Evolutionary conservation across 2,797 vertebrate genomes (phyloP), one percentile per base, ranked within the genome.

Genomic region (Pipistrellus pygmaeus): DNA sequence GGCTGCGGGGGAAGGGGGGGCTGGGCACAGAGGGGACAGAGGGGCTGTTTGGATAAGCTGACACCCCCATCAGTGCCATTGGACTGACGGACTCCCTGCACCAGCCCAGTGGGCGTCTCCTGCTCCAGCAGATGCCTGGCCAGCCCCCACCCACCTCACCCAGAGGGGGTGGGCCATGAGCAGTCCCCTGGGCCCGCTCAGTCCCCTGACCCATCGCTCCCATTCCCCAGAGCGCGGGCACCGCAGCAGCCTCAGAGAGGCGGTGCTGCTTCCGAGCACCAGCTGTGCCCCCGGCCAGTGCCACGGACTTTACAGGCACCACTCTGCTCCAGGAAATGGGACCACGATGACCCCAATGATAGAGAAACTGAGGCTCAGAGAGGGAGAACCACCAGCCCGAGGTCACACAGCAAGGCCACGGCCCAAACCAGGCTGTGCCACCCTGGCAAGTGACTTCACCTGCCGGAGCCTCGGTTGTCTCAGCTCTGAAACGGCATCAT

Each of bases 331-430:
- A 1, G 44, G 12, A 27, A 32, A 12, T 32, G 23, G 32, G 64
- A 35, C 46, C 3, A 6, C 5, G 46, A 25, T 30, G 14, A 41
- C 18, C 41, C 82, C 41, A 57, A 21, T 60, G n/a, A 85, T 35
- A 27, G 4, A 10, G 46, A 91, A 62, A 14, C 66, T 48, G 77
- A 93, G 48, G 87, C 64, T 71, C 48, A 38, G 66, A 73, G 73
- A 32, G 35, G 25, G 66, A 38, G 30, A 38, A 46, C 12, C 64
- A 69, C 66, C 8, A 9, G 20, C 77, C 8, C 25, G 21, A 30
- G 48, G 17, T 21, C 48, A 46, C 77, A 68, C 38, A 82, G 41
- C 3, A 0, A 73, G 6, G 60, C 73, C 27, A 6, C 11, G 55
- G 44, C 51, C 14, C 55, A 35, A 32, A 18, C 13, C 66, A 18